Conservation (phyloP, 2,797 vertebrate species). For the Gallinago stenura region DNA sequence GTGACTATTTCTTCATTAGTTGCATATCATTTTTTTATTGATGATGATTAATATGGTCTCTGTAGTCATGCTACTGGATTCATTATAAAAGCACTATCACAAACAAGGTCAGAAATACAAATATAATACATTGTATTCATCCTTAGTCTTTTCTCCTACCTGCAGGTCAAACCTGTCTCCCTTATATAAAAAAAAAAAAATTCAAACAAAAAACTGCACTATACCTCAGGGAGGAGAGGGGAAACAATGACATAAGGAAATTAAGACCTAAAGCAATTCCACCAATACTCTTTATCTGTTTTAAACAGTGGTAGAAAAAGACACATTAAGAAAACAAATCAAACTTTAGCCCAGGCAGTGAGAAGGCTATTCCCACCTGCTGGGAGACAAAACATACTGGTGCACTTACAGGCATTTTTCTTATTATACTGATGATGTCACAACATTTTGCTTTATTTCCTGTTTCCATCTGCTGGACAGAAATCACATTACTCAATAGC, state of each 20-base stretch:
- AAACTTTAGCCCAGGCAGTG: background rate
- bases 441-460: conserved; percentile 11
- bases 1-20: background rate
- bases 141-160: background rate
- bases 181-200: background rate
- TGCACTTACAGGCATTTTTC: background rate
- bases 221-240: background rate
- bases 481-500: background rate
- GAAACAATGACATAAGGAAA: background rate
- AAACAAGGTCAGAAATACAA: background rate
- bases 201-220: background rate
- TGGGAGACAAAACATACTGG: background rate
- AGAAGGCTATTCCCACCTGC: background rate
- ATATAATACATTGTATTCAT: background rate
- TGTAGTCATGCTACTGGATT: background rate
- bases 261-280: background rate
- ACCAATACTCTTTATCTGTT: background rate
- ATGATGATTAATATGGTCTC: background rate
- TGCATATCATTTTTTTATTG: background rate
- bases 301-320: background rate
- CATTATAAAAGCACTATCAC: background rate
- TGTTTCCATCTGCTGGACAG: conserved; percentile 36
- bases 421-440: background rate
- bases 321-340: background rate
- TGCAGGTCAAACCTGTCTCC: background rate